Evolutionary conservation across 2,888 invertebrate genomes (phyloP).

Genomic region (Pyralis farinalis): DNA sequence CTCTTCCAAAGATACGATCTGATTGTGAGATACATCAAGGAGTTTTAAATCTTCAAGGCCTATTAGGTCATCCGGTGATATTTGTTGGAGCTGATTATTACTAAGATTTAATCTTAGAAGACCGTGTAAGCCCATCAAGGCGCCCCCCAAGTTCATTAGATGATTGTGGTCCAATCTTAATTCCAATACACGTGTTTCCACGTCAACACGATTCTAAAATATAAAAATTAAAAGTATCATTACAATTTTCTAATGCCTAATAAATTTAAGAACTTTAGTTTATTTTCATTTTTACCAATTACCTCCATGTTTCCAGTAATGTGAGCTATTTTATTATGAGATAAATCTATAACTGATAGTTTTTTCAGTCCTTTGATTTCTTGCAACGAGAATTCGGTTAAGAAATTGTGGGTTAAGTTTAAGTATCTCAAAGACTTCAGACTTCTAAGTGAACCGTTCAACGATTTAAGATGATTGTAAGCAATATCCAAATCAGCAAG

Average conservation of each 20-base stretch:
- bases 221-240: slow-evolving; percentile 34
- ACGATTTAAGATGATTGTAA: slow-evolving; percentile 85
- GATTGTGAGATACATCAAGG: slow-evolving; percentile 90
- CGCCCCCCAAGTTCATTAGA: slow-evolving; percentile 86
- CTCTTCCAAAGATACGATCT: slow-evolving; percentile 88
- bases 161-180: slow-evolving; percentile 88
- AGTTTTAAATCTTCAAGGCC: slow-evolving; percentile 87
- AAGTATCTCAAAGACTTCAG: slow-evolving; percentile 84
- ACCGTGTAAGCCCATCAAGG: slow-evolving; percentile 87
- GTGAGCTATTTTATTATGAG: slow-evolving; percentile 86
- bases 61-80: slow-evolving; percentile 89
- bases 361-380: slow-evolving; percentile 88
- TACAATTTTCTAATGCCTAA: background rate
- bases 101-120: slow-evolving; percentile 87
- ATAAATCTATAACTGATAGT: slow-evolving; percentile 87
- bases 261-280: background rate
- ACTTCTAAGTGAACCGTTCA: slow-evolving; percentile 87
- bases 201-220: slow-evolving; percentile 86
- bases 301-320: slow-evolving; percentile 85
- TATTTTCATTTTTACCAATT: slow-evolving; percentile 32
- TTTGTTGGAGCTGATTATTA: slow-evolving; percentile 86
- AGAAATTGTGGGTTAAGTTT: slow-evolving; percentile 88
- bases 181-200: slow-evolving; percentile 86
- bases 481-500: slow-evolving; percentile 87
- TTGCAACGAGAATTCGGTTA: slow-evolving; percentile 89